These are phyloP conservation scores for Mactra quadrangularis DNA, from an alignment of 1,140 invertebrate species.

Conservation along the genomic window DNA sequence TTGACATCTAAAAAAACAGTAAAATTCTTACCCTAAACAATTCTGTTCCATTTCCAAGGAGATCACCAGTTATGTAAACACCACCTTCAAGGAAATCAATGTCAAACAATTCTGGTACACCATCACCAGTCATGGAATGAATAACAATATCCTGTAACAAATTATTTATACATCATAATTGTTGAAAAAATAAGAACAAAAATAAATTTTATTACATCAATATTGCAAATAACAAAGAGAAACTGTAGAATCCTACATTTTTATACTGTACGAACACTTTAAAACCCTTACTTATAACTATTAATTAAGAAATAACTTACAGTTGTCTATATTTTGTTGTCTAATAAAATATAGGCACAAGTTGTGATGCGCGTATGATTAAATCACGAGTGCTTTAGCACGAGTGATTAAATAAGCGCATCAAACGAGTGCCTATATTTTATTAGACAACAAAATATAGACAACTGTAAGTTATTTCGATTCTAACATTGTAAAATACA, in stretches of 20 bases:
- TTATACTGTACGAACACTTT: not conserved
- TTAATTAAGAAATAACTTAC: no score
- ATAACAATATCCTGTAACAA: constrained; percentile 3
- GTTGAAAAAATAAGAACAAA: not conserved
- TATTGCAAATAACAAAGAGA: not conserved
- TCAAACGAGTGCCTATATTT: no score
- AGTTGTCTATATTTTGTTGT: no score
- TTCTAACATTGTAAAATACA: no score
- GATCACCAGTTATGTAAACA: constrained; percentile 19
- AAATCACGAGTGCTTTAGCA: no score
- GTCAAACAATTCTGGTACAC: constrained; percentile 53
- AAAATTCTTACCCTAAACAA: constrained; percentile 34
- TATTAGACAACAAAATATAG: no score
- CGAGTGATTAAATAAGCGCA: no score
- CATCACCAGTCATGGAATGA: constrained; percentile 19
- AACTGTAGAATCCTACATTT: not conserved
- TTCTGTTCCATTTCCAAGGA: constrained; percentile 18
- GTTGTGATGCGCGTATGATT: no score
- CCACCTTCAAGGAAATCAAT: constrained; percentile 29
- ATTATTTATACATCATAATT: not conserved
- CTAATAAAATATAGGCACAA: no score
- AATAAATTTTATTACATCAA: not conserved
- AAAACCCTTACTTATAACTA: no score
- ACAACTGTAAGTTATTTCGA: no score
- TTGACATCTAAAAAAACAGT: no score